Conservation (phyloP, 1,140 invertebrate genomes). For the Metopolophium dirhodum region DNA sequence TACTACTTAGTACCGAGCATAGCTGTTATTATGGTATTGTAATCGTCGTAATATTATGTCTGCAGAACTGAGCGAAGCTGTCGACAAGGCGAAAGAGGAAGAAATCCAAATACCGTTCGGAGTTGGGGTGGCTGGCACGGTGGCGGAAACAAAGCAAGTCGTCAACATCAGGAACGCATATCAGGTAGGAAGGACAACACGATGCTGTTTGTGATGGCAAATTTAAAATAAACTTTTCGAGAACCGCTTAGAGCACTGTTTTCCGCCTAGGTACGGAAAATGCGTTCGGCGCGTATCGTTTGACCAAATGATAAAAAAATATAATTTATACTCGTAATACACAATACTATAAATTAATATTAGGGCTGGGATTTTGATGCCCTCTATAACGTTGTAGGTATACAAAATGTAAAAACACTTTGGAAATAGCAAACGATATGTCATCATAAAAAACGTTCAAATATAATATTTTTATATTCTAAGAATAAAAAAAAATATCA, state of each 20-base stretch:
- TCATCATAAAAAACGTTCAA: background rate
- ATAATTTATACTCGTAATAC: too few relatives aligned
- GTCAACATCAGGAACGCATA: conserved; percentile 93
- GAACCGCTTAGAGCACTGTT: background rate
- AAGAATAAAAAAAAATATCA: background rate
- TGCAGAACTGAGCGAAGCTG: conserved; percentile 76
- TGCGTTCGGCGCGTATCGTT: background rate
- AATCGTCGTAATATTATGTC: conserved; percentile 36
- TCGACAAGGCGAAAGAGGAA: conserved; percentile 74
- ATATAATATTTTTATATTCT: background rate
- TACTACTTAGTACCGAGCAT: background rate
- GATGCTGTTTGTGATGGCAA: background rate
- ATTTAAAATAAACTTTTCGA: background rate
- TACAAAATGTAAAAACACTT: background rate
- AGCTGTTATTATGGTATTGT: background rate
- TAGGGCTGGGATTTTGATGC: background rate
- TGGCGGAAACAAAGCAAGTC: conserved; percentile 84
- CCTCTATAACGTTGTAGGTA: background rate
- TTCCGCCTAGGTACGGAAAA: background rate
- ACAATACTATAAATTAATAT: too few relatives aligned
- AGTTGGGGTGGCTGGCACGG: conserved; percentile 86
- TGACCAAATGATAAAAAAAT: background rate
- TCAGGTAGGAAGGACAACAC: conserved; percentile 67
- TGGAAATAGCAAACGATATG: background rate
- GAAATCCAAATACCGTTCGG: conserved; percentile 89